Evolutionary conservation across 2,888 invertebrate genomes (phyloP), one percentile per base, ranked within the genome.

Genomic region (Ochlodes sylvanus): DNA sequence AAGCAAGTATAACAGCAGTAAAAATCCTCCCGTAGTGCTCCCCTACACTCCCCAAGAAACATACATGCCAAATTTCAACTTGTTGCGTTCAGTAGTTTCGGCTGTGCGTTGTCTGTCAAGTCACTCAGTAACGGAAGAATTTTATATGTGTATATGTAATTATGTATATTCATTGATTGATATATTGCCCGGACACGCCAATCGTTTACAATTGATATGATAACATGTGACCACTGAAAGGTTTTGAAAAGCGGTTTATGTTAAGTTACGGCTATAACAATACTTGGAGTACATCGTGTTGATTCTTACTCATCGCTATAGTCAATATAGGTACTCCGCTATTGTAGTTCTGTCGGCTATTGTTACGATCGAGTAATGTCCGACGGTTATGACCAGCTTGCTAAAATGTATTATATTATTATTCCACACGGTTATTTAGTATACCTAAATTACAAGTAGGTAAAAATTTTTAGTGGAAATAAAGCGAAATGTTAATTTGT

Each of bases 221-320:
- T 56, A 65, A 65, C 50, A 65, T 58, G 21, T 64, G 64, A 47
- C 19, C 64, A 65, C 38, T 41, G 50, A 52, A 64, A 56, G 65
- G 65, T 58, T 65, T 58, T 65, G 50, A 50, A 47, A 57, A 65
- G 50, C 15, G 15, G 42, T 63, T 65, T 65, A 50, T 50, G 44
- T 65, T 57, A 65, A 50, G n/a, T 50, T 34, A 15, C 15, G 15
- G 42, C 2, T 6, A 15, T 56, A 64, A 64, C 64, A 50, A 57
- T 64, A 63, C 42, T 15, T 56, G 56, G 21, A 57, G 32, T 21
- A 14, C 21, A 9, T 52, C 12, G 57, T 47, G 64, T 65, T 47
- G 52, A 41, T 57, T 58, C 12, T 55, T 34, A 42, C 41, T 57
- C 63, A 21, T 47, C 38, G 47, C 19, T 47, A 34, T n/a, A 50